These are phyloP conservation scores for Drosophila ficusphila DNA, from an alignment of 1,140 invertebrate species.

Conservation along the genomic window DNA sequence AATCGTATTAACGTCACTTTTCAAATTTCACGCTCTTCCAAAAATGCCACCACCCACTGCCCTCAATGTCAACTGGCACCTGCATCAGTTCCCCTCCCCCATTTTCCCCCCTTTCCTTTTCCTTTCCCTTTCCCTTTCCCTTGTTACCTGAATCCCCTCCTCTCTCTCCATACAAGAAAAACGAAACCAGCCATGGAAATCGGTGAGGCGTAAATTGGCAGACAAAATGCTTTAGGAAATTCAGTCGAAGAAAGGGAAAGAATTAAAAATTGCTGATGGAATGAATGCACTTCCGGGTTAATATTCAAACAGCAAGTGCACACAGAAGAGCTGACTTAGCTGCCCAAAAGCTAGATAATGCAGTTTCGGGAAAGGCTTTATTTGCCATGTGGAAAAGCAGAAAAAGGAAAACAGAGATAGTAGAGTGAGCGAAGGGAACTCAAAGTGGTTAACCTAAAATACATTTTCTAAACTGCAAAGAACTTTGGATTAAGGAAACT, in stretches of 20 bases:
- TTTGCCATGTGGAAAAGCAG: background rate
- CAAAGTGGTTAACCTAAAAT: background rate
- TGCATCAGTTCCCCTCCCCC: slow-evolving; percentile 1
- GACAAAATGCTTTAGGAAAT: slow-evolving; percentile 38
- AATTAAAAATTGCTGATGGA: slow-evolving; percentile 7
- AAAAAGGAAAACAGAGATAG: background rate
- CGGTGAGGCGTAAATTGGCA: slow-evolving; percentile 54
- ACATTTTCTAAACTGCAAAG: background rate
- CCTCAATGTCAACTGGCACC: slow-evolving; percentile 18
- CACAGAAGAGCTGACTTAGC: slow-evolving; percentile 3
- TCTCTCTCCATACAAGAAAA: no score
- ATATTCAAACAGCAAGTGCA: slow-evolving; percentile 27
- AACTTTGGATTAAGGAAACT: background rate
- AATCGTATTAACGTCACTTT: slow-evolving; percentile 77
- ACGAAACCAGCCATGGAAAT: slow-evolving; percentile 22
- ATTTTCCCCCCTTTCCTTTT: background rate
- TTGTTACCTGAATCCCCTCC: no score
- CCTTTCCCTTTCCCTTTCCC: background rate
- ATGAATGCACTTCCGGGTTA: slow-evolving; percentile 22
- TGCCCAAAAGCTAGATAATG: slow-evolving; percentile 8
- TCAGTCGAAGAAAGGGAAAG: slow-evolving; percentile 2
- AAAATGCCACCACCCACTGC: background rate
- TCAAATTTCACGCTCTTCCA: slow-evolving; percentile 70
- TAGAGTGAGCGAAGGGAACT: background rate
- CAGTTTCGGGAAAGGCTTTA: slow-evolving; percentile 6